Base-by-base conservation (phyloP, 2,113 vertebrate genomes). In the Hystrix cristata region DNA sequence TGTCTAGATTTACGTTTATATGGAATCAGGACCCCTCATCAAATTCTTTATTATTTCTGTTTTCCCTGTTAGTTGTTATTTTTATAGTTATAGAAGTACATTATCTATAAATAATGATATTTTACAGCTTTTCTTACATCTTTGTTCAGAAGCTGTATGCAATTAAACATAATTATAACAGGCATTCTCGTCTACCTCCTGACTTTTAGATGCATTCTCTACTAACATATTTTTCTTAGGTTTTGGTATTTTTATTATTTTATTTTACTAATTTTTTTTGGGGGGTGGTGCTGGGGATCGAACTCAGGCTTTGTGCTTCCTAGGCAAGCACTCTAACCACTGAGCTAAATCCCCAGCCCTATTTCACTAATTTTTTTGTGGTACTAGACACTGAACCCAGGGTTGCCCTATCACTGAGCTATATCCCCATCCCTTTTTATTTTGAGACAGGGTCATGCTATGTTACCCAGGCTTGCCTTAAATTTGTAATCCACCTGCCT, bases 91-190 rank as follows among this genome's bases (percentile, higher is more conserved):
- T 43, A 62, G 19, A 14, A 86, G 14, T 46, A 87, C 2, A 92
- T 91, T 79, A 79, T 43, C 23, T 76, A 69, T 29, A 57, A 94
- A 94, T 38, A 78, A 69, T 71, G 34, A 51, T 23, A 94, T 51
- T 59, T 87, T 67, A 83, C 13, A 94, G 57, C 5, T 57, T 78
- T 83, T 95, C 46, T 72, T 65, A 88, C 8, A 82, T 67, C 27
- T 71, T 43, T 92, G 23, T 53, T 89, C 18, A 83, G 27, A 31
- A 55, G n/a, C 78, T 94, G 34, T 82, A 78, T 64, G 78, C 18
- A 38, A 51, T 13, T 83, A 19, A 79, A 62, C 31, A 94, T 10
- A 84, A 38, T 59, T 38, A 85, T 23, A 89, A 14, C 9, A 85
- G 38, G 31, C 11, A 85, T 80, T 92, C 16, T 88, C 81, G 21